phyloP scores from a whole-genome alignment of 1,140 invertebrate genomes.

The Brachionus rubens region DNA sequence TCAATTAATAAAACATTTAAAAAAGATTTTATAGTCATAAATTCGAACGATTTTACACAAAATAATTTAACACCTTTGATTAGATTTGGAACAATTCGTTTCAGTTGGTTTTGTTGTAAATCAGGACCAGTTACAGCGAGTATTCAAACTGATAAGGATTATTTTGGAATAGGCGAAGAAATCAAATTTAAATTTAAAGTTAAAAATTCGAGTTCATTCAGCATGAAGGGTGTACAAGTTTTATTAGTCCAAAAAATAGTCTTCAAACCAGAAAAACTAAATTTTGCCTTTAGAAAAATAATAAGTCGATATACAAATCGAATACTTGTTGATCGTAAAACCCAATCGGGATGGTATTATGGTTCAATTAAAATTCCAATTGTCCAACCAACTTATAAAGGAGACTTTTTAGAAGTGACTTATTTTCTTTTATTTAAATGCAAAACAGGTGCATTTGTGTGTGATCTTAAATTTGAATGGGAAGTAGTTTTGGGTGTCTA shows the following conservation, averaged over 20 bases:
- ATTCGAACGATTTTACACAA: background rate
- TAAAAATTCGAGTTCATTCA: background rate
- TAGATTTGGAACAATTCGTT: no score
- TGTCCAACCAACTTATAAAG: background rate
- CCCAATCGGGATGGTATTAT: background rate
- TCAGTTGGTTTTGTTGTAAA: background rate
- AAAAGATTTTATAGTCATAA: background rate
- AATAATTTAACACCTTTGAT: no score
- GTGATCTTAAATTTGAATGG: background rate
- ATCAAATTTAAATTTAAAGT: background rate
- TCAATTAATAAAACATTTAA: background rate
- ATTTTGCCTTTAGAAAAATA: background rate
- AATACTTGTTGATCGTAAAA: background rate
- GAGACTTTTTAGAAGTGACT: background rate
- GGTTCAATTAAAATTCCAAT: background rate
- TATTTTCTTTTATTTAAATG: background rate
- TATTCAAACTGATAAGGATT: background rate
- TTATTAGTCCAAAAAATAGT: background rate
- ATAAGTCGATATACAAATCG: background rate
- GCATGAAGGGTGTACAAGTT: background rate
- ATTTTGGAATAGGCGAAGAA: background rate
- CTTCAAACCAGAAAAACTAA: background rate
- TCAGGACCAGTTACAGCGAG: background rate
- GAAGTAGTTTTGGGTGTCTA: background rate
- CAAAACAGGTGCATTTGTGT: slow-evolving; percentile 3